These are phyloP conservation scores for Gavialis gangeticus DNA, from an alignment of 2,113 vertebrate species.

Conservation along the genomic window DNA sequence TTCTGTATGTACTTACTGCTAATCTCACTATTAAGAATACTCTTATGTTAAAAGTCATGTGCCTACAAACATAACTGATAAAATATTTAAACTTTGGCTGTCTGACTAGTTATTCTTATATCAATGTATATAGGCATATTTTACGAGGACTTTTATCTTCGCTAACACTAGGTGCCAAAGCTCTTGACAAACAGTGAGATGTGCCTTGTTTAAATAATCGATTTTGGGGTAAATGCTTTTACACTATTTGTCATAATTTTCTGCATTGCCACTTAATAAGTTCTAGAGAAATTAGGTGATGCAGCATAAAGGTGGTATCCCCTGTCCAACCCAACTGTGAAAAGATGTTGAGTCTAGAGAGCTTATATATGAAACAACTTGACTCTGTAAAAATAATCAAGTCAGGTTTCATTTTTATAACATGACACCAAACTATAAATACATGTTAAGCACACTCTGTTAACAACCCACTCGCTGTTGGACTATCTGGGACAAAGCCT, in stretches of 20 bases:
- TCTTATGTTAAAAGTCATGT: fast-evolving
- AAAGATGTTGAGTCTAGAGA: not conserved
- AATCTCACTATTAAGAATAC: not conserved
- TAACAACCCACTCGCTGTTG: not conserved
- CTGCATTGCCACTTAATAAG: not conserved
- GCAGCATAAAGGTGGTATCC: not conserved
- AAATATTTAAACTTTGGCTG: not conserved
- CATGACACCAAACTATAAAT: not conserved
- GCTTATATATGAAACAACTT: not conserved
- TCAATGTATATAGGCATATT: not conserved
- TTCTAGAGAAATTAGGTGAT: not conserved
- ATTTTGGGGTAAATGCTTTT: not conserved
- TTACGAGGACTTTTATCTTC: not conserved
- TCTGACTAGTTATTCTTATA: not conserved
- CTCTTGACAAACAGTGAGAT: not conserved
- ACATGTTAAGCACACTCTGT: not conserved
- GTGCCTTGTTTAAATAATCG: not conserved
- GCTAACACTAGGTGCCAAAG: not conserved
- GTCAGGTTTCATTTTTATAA: not conserved
- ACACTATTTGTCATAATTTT: not conserved
- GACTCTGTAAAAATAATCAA: constrained; percentile 9
- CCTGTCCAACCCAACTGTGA: not conserved
- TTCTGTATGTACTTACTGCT: not conserved
- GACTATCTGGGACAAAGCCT: not conserved
- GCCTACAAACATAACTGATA: not conserved